Percentiles rank a stretch among this genome's conserved stretches.
phyloP scores from a whole-genome alignment of 2,113 vertebrate genomes.

The Ictidomys tridecemlineatus region DNA sequence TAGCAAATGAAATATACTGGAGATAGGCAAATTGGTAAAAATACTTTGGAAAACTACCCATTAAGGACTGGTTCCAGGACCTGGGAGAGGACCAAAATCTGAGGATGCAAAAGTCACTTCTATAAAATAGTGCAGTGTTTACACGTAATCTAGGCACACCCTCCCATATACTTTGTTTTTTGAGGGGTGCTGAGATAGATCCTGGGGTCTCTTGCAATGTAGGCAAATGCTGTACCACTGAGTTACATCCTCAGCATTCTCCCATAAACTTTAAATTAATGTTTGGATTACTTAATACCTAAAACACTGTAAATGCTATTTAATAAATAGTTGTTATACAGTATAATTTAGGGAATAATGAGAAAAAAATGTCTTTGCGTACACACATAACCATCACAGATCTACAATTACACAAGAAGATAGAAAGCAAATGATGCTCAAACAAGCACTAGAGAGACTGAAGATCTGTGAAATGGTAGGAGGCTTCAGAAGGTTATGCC shows the following conservation, averaged over 20 bases:
- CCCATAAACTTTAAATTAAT: neutral
- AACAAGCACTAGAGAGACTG: neutral
- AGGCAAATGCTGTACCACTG: no score
- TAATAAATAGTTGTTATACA: neutral
- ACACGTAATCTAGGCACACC: neutral
- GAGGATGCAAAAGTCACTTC: neutral
- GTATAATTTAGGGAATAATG: neutral
- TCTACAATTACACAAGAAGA: neutral
- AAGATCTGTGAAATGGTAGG: neutral
- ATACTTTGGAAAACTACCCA: neutral
- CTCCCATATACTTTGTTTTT: neutral
- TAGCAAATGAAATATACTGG: neutral
- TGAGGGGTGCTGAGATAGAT: no score
- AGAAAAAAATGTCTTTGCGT: neutral
- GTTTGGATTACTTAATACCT: neutral
- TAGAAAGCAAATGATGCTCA: neutral
- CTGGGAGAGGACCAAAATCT: neutral
- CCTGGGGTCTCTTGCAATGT: no score
- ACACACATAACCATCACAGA: neutral
- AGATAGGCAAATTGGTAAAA: neutral
- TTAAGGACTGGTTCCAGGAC: neutral
- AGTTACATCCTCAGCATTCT: no score
- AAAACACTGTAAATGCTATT: neutral
- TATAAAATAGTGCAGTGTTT: neutral
- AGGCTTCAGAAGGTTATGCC: neutral